phyloP scores from a whole-genome alignment of 2,113 vertebrate genomes.

The Amphiprion percula region DNA sequence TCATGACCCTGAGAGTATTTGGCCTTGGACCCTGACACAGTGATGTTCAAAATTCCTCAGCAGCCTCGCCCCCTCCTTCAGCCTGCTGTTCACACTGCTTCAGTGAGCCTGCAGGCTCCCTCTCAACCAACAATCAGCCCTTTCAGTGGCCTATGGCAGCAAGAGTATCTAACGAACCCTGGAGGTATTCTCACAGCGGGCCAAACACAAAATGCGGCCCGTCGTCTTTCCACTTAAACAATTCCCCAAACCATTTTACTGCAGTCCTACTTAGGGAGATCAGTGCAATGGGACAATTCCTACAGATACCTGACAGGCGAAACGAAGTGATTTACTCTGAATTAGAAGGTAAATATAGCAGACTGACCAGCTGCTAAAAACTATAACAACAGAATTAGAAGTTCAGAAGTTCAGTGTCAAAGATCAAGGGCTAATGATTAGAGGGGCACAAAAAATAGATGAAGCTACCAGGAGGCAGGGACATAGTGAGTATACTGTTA shows the following conservation, averaged over 20 bases:
- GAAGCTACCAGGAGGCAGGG: not conserved
- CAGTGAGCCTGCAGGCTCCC: constrained; percentile 48
- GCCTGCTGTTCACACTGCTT: constrained; percentile 46
- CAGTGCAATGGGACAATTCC: not conserved
- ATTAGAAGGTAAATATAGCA: constrained; percentile 53
- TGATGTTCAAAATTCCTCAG: constrained; percentile 77
- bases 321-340: constrained; percentile 3
- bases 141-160: constrained; percentile 64
- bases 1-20: constrained; percentile 64
- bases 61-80: constrained; percentile 57
- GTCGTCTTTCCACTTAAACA: constrained; percentile 68
- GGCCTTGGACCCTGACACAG: constrained; percentile 70
- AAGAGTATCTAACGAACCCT: constrained; percentile 61
- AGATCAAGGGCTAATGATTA: constrained; percentile 47
- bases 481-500: not conserved
- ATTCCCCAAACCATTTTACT: constrained; percentile 35
- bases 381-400: constrained; percentile 57
- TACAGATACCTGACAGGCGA: not conserved
- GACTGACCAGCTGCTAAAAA: constrained; percentile 51
- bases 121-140: constrained; percentile 74
- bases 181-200: constrained; percentile 58
- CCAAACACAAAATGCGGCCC: constrained; percentile 66
- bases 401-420: constrained; percentile 51
- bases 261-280: constrained; percentile 13
- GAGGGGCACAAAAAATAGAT: constrained; percentile 46